These are phyloP conservation scores for Onychostruthus taczanowskii DNA, from an alignment of 2,113 vertebrate genomes.

Conservation along the genomic window DNA sequence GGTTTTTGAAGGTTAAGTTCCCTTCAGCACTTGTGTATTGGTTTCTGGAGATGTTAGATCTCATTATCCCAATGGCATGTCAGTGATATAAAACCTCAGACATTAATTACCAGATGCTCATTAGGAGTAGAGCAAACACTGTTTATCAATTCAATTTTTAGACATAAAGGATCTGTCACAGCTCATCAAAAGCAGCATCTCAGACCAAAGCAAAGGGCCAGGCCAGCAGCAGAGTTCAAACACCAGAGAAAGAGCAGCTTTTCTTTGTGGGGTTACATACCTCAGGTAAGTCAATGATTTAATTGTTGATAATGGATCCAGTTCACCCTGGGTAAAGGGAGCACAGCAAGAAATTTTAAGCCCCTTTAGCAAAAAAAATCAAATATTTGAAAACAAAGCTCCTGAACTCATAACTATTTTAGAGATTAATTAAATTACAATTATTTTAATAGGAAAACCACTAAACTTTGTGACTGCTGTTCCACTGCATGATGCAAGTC, in stretches of 20 bases:
- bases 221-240: neutral
- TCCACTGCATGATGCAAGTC: neutral
- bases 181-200: neutral
- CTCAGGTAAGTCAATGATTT: conserved; percentile 90
- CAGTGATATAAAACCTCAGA: neutral
- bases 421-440: neutral
- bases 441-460: neutral
- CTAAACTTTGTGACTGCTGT: neutral
- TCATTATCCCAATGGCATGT: neutral
- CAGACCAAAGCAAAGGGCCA: neutral
- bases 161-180: neutral
- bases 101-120: neutral
- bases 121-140: rapidly evolving
- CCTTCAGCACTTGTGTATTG: neutral
- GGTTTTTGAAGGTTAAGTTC: neutral
- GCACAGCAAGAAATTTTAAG: neutral
- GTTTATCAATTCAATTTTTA: neutral
- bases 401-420: neutral
- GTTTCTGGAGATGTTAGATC: neutral
- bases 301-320: conserved; percentile 89
- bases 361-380: neutral
- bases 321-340: conserved; percentile 80
- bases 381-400: neutral
- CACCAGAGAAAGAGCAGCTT: neutral
- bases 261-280: conserved; percentile 61